Conservation (phyloP, 1,140 invertebrate species). For the Berghia stephanieae region DNA sequence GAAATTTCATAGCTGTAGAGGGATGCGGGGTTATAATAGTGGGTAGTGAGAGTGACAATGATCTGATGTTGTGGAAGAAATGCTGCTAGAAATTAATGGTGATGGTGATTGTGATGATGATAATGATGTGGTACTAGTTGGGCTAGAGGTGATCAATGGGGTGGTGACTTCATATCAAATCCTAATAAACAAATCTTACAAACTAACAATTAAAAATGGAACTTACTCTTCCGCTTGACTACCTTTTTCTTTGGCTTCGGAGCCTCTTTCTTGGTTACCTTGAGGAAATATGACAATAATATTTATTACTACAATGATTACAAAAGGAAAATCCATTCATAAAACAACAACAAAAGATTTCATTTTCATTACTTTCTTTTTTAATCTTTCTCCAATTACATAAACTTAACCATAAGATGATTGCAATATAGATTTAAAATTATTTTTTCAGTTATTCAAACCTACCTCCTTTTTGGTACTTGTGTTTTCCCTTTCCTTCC, state of each 20-base stretch:
- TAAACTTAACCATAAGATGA: too few relatives aligned
- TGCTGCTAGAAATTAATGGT: conserved; percentile 38
- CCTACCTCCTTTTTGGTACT: conserved; percentile 26
- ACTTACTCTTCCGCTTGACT: too few relatives aligned
- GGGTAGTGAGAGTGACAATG: neutral
- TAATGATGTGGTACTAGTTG: conserved; percentile 46
- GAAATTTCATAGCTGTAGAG: too few relatives aligned
- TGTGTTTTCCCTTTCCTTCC: conserved; percentile 11
- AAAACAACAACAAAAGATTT: too few relatives aligned
- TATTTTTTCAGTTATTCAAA: neutral
- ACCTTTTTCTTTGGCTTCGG: conserved; percentile 49
- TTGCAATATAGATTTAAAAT: too few relatives aligned
- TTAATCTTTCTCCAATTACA: too few relatives aligned
- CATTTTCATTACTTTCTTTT: too few relatives aligned
- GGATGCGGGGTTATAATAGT: neutral
- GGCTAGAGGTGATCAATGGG: conserved; percentile 41
- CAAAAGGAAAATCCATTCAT: neutral
- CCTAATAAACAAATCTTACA: too few relatives aligned
- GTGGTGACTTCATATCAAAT: conserved; percentile 40
- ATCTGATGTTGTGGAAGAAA: neutral
- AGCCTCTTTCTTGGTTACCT: conserved; percentile 40
- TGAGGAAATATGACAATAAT: neutral
- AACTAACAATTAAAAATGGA: too few relatives aligned
- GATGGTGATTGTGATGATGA: conserved; percentile 45
- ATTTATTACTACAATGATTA: neutral